Evolutionary conservation across 2,888 invertebrate genomes (phyloP).

Genomic region (Volucella bombylans): DNA sequence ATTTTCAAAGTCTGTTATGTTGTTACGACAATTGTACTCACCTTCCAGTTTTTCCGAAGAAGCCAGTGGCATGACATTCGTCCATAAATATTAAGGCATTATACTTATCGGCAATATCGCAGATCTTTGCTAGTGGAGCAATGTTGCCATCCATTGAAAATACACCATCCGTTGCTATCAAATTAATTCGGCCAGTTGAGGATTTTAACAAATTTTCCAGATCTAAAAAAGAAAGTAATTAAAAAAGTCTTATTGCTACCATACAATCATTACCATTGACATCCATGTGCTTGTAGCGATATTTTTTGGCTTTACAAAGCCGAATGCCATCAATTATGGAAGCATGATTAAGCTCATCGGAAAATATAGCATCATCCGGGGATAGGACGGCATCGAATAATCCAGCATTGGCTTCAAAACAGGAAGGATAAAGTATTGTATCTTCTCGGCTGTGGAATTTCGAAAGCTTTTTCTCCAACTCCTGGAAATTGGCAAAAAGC

Average conservation of each 20-base stretch:
- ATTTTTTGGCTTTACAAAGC: conserved; percentile 93
- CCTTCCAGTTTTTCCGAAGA: conserved; percentile 94
- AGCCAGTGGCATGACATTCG: conserved; percentile 96
- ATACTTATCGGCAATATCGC: conserved; percentile 90
- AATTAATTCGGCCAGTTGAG: conserved; percentile 86
- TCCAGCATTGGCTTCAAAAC: conserved; percentile 95
- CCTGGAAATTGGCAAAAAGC: conserved; percentile 80
- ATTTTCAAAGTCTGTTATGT: conserved; percentile 1
- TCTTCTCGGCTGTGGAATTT: conserved; percentile 92
- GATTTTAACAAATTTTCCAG: conserved; percentile 88
- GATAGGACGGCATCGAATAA: conserved; percentile 90
- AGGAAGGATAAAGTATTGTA: conserved; percentile 93
- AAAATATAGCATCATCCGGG: conserved; percentile 92
- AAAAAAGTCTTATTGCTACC: neutral
- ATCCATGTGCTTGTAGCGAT: conserved; percentile 92
- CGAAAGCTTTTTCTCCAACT: conserved; percentile 91
- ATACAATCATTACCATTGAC: conserved; percentile 84
- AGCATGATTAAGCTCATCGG: conserved; percentile 95
- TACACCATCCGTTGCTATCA: conserved; percentile 95
- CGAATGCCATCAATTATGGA: conserved; percentile 96
- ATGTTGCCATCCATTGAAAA: conserved; percentile 98
- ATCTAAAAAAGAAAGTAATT: conserved; percentile 83
- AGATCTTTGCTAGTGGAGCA: conserved; percentile 89
- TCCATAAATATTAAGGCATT: conserved; percentile 92
- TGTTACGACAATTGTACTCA: conserved; percentile 77